Conservation (phyloP, 2,113 vertebrate genomes). For the Beaufortia kweichowensis region DNA sequence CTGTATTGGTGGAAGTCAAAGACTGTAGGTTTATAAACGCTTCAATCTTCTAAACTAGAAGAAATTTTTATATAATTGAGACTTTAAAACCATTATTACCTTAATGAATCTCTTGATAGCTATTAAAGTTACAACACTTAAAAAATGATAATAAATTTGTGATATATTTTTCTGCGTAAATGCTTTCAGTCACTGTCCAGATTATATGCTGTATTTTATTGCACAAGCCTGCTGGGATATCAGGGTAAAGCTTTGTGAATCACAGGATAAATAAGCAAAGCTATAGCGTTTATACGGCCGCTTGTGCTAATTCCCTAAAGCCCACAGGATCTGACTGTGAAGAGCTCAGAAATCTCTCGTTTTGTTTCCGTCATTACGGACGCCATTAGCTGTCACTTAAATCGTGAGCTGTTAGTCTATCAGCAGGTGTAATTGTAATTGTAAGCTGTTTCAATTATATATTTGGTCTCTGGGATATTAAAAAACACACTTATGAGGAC, state of each 20-base stretch:
- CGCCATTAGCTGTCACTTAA: conserved; percentile 31
- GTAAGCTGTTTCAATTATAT: neutral
- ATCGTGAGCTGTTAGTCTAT: conserved; percentile 31
- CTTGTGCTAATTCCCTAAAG: conserved; percentile 50
- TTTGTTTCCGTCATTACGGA: conserved; percentile 18
- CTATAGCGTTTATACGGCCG: conserved; percentile 40
- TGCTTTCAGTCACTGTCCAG: neutral
- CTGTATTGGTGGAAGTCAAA: too few species aligned
- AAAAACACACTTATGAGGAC: neutral
- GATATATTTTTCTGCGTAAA: neutral
- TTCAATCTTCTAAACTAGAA: too few species aligned
- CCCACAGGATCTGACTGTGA: conserved; percentile 44
- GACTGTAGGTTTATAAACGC: too few species aligned
- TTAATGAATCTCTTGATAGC: too few species aligned
- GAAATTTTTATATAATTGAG: too few species aligned
- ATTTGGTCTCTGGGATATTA: conserved; percentile 20
- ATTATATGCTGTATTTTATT: conserved; percentile 16
- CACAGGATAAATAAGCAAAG: conserved; percentile 53
- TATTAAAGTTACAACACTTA: neutral
- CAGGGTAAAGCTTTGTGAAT: conserved; percentile 18
- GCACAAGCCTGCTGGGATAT: conserved; percentile 1
- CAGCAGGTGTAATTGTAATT: conserved; percentile 24
- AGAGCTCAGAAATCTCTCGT: conserved; percentile 28
- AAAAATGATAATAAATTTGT: neutral
- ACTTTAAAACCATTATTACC: too few species aligned